Percentiles rank a stretch among this genome's conserved stretches.
phyloP scores from a whole-genome alignment of 2,113 vertebrate genomes.

The Scalopus aquaticus region DNA sequence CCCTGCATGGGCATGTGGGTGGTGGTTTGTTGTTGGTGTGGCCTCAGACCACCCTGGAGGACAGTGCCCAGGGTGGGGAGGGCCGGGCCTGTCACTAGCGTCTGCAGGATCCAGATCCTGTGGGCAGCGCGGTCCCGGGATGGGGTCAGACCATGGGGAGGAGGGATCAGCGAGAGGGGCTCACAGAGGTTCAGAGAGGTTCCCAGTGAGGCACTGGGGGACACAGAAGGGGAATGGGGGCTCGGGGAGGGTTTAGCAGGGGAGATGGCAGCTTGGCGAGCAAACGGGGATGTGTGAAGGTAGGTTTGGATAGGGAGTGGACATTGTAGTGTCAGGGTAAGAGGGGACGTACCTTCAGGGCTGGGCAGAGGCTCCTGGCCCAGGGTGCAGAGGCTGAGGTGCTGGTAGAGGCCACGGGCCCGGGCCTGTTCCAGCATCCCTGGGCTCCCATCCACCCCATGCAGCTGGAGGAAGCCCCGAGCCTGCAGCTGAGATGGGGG shows the following conservation, averaged over 20 bases:
- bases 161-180: not conserved
- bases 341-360: slow-evolving; percentile 83
- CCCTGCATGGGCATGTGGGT: slow-evolving; percentile 67
- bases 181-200: not conserved
- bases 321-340: not conserved
- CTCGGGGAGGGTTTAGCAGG: not conserved
- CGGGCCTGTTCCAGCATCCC: slow-evolving; percentile 89
- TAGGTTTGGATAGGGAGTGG: not conserved
- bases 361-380: slow-evolving; percentile 87
- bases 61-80: not conserved
- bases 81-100: not conserved
- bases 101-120: not conserved
- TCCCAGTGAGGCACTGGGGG: not conserved
- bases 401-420: slow-evolving; percentile 86
- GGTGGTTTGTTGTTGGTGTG: not conserved
- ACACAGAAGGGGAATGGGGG: not conserved
- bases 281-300: not conserved
- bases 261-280: not conserved
- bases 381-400: slow-evolving; percentile 85
- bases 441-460: slow-evolving; percentile 91
- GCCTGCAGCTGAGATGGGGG: slow-evolving; percentile 85
- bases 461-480: slow-evolving; percentile 88
- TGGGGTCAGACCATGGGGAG: not conserved
- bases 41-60: not conserved
- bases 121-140: too few relatives aligned